A percentile compares a stretch with the other conserved stretches of the same genome.
Conservation (phyloP, 2,797 vertebrate species). For the Austrolebias charrua region DNA sequence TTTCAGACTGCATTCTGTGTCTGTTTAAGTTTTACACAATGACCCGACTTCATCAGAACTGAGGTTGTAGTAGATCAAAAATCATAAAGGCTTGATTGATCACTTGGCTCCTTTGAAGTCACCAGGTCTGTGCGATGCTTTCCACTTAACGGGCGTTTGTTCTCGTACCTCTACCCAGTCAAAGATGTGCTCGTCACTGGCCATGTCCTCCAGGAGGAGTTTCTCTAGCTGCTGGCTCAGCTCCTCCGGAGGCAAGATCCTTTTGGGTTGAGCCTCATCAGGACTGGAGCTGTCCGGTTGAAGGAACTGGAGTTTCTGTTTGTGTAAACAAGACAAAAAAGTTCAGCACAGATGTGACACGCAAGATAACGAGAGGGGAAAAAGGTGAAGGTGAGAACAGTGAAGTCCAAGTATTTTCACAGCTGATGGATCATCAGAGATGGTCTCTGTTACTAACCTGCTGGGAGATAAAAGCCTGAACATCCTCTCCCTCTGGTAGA, state of each 20-base stretch:
- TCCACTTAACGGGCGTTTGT: background rate
- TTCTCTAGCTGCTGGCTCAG: constrained; percentile 88
- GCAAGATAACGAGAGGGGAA: background rate
- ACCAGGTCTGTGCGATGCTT: background rate
- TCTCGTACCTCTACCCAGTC: constrained; percentile 96
- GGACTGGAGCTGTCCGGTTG: constrained; percentile 59
- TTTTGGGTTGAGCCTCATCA: constrained; percentile 48
- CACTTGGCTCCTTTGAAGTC: background rate
- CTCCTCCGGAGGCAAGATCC: constrained; percentile 82
- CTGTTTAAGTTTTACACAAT: no score
- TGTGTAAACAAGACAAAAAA: constrained; percentile 7
- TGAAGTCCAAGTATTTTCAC: background rate
- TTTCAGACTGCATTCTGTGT: no score
- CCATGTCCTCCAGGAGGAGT: constrained; percentile 92
- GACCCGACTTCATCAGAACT: no score
- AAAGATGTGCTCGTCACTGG: constrained; percentile 95
- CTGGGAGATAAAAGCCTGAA: constrained; percentile 89
- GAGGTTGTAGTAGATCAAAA: background rate
- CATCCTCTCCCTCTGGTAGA: constrained; percentile 89
- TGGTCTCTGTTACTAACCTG: constrained; percentile 76
- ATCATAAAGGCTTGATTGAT: background rate
- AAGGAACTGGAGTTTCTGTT: constrained; percentile 92
- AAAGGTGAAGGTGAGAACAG: no score
- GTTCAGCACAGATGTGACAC: background rate
- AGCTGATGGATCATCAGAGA: background rate